Conservation (phyloP, 2,113 vertebrate genomes). For the Oophaga pumilio region DNA sequence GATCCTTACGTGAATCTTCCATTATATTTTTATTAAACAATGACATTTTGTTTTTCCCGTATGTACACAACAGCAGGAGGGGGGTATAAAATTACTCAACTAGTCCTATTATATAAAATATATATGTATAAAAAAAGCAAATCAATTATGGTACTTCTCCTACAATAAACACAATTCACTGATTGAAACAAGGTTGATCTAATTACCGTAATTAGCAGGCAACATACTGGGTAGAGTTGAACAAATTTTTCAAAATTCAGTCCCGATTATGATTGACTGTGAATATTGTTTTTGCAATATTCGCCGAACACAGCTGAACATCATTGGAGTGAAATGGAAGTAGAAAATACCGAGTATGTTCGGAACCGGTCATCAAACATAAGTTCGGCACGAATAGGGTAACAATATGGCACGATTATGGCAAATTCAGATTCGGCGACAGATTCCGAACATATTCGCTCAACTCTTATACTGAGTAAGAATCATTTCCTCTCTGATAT, state of each 20-base stretch:
- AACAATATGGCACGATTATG: no score
- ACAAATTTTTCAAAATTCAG: no score
- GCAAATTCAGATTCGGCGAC: no score
- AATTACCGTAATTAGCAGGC: background rate
- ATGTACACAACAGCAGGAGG: conserved; percentile 27
- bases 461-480: no score
- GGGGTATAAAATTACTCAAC: background rate
- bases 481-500: background rate
- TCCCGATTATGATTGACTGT: no score
- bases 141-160: background rate
- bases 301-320: no score
- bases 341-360: no score
- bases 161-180: background rate
- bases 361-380: no score
- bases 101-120: background rate
- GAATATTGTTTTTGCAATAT: no score
- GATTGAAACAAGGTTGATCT: background rate
- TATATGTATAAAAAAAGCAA: background rate
- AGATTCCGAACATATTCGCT: no score
- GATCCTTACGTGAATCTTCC: conserved; percentile 54
- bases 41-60: conserved; percentile 56
- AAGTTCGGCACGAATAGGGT: no score
- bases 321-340: no score
- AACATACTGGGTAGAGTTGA: background rate
- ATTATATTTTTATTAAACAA: conserved; percentile 58